These are phyloP conservation scores for Eustalomyia histrio DNA, from an alignment of 2,888 invertebrate genomes.

Conservation along the genomic window DNA sequence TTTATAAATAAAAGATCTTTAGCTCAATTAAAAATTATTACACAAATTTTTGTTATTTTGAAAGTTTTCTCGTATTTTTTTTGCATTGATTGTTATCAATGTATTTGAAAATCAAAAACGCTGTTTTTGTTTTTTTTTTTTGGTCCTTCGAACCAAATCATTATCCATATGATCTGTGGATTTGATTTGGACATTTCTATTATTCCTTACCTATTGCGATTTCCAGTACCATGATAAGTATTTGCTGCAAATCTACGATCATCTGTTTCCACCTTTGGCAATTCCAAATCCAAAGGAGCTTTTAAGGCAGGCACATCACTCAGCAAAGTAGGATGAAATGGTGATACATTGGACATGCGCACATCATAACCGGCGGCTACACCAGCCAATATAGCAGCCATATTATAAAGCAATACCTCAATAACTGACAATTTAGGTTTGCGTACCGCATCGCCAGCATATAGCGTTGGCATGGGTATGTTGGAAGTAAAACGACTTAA, in stretches of 20 bases:
- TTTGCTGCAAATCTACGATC: slow-evolving; percentile 83
- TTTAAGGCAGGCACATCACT: slow-evolving; percentile 81
- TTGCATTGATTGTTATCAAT: too few species aligned
- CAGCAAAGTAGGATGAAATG: slow-evolving; percentile 89
- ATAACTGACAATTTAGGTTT: slow-evolving; percentile 79
- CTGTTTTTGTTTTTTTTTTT: too few species aligned
- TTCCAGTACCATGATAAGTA: slow-evolving; percentile 93
- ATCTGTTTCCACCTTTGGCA: slow-evolving; percentile 65
- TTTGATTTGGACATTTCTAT: too few species aligned
- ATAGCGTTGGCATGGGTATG: slow-evolving; percentile 90
- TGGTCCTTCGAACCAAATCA: too few species aligned
- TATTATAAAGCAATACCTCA: slow-evolving; percentile 87
- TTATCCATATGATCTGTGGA: too few species aligned
- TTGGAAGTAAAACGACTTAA: slow-evolving; percentile 78
- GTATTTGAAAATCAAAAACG: too few species aligned
- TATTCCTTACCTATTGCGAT: slow-evolving; percentile 83
- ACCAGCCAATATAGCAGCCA: slow-evolving; percentile 93
- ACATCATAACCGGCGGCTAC: slow-evolving; percentile 96
- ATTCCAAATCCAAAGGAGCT: slow-evolving; percentile 72
- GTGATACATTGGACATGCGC: slow-evolving; percentile 91
- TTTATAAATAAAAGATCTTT: too few species aligned
- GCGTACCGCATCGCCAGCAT: slow-evolving; percentile 84
- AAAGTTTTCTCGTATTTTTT: too few species aligned
- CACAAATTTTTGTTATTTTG: too few species aligned
- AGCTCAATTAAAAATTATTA: too few species aligned